These are phyloP conservation scores for Melipona beecheii DNA, from an alignment of 2,888 invertebrate species.

Conservation along the genomic window DNA sequence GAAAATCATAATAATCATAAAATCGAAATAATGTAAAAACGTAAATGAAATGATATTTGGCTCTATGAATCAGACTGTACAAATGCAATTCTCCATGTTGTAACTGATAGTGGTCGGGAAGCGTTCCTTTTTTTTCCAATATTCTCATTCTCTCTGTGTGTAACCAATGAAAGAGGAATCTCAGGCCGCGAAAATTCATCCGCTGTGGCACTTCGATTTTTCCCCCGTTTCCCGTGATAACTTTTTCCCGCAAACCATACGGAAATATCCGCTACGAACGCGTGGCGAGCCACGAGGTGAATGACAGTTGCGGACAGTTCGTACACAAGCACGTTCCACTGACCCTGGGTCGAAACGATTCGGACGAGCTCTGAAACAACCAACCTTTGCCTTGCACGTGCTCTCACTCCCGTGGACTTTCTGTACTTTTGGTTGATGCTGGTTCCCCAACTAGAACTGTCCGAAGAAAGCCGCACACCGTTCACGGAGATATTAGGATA, in stretches of 20 bases:
- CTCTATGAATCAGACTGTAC: too few relatives aligned
- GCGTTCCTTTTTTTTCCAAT: background rate
- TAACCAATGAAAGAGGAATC: background rate
- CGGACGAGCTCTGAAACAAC: slow-evolving; percentile 50
- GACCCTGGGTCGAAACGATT: slow-evolving; percentile 71
- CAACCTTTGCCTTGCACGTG: slow-evolving; percentile 62
- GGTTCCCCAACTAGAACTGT: slow-evolving; percentile 51
- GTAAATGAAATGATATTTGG: background rate
- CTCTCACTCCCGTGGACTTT: slow-evolving; percentile 57
- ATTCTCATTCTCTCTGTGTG: background rate
- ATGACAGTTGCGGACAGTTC: slow-evolving; percentile 74
- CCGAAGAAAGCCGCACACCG: slow-evolving; percentile 64
- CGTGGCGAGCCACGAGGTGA: slow-evolving; percentile 66
- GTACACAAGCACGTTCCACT: slow-evolving; percentile 75
- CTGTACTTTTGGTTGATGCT: slow-evolving; percentile 63
- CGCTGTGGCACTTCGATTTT: slow-evolving; percentile 30
- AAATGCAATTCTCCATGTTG: background rate
- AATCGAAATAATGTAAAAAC: background rate
- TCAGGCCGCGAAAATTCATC: slow-evolving; percentile 39
- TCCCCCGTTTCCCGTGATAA: slow-evolving; percentile 36
- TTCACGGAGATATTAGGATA: slow-evolving; percentile 73
- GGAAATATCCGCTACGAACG: slow-evolving; percentile 55
- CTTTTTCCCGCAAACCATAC: slow-evolving; percentile 50
- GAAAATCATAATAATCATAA: too few relatives aligned
- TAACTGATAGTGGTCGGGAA: background rate